Evolutionary conservation across 2,888 invertebrate genomes (phyloP).

Genomic region (Fragum fragum): DNA sequence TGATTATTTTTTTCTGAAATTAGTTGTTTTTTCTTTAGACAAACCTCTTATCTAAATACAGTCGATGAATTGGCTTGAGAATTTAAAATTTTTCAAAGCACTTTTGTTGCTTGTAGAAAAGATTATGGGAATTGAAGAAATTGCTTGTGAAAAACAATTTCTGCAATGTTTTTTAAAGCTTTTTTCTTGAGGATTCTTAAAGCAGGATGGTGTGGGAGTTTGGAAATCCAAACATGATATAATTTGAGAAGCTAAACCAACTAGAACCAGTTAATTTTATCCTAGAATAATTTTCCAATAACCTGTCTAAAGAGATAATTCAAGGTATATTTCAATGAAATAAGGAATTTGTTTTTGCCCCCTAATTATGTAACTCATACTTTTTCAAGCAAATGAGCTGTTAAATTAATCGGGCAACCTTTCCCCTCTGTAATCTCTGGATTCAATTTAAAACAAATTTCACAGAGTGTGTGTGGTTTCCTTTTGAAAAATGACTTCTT

Average conservation of each 20-base stretch:
- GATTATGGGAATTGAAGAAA: too few relatives aligned
- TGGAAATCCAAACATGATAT: too few relatives aligned
- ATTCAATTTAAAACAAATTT: conserved; percentile 10
- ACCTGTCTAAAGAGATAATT: background rate
- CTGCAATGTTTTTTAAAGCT: too few relatives aligned
- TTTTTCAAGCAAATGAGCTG: conserved; percentile 22
- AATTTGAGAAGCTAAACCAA: background rate
- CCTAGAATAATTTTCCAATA: conserved; percentile 1
- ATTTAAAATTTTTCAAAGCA: too few relatives aligned
- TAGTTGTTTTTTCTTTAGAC: too few relatives aligned
- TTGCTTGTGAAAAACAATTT: too few relatives aligned
- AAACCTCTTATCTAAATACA: too few relatives aligned
- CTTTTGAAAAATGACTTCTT: background rate
- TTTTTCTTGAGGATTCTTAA: too few relatives aligned
- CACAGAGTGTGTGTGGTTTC: conserved; percentile 5
- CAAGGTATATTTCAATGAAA: conserved; percentile 18
- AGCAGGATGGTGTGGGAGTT: too few relatives aligned
- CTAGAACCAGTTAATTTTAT: background rate
- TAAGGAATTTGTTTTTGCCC: conserved; percentile 8
- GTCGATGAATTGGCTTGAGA: too few relatives aligned
- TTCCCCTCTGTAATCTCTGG: conserved; percentile 16
- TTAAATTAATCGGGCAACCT: conserved; percentile 16
- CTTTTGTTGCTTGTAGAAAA: too few relatives aligned
- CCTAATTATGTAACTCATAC: conserved; percentile 19
- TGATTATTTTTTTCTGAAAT: too few relatives aligned